Percentiles rank a stretch among this genome's conserved stretches.
Evolutionary conservation across 2,797 vertebrate species (phyloP).

Genomic region (Pogoniulus pusillus): DNA sequence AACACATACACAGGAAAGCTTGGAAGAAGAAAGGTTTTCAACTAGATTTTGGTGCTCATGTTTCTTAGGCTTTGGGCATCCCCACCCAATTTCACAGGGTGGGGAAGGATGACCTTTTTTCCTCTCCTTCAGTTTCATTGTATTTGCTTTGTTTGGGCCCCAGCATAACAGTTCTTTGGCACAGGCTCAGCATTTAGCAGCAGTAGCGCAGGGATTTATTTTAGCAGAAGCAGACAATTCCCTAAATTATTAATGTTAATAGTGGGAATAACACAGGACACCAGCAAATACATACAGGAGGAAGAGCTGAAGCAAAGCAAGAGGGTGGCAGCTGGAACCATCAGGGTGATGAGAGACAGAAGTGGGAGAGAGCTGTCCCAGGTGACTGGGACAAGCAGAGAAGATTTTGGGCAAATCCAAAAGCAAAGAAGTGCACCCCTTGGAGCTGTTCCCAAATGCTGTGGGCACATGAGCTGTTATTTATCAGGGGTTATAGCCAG

Average conservation of each 20-base stretch:
- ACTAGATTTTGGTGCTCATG: neutral
- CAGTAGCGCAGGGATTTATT: conserved; percentile 23
- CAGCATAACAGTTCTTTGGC: neutral
- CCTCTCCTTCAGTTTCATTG: neutral
- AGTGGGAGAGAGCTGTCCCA: neutral
- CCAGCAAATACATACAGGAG: neutral
- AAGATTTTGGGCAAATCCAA: neutral
- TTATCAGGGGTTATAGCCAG: neutral
- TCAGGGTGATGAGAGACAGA: neutral
- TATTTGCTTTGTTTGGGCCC: neutral
- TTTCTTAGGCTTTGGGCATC: neutral
- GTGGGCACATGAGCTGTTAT: neutral
- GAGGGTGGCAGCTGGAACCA: neutral
- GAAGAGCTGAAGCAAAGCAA: neutral
- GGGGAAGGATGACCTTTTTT: neutral
- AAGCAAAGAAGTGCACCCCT: neutral
- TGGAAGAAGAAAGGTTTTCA: neutral
- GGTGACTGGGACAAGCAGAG: neutral
- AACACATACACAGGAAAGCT: neutral
- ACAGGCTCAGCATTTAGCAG: conserved; percentile 42
- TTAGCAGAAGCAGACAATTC: conserved; percentile 35
- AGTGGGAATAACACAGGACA: neutral
- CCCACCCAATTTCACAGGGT: neutral
- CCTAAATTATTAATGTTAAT: conserved; percentile 57
- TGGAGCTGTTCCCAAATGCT: neutral